A percentile compares a stretch with the other conserved stretches of the same genome.
Conservation (phyloP, 1,140 invertebrate genomes). For the Aphelenchoides besseyi region DNA sequence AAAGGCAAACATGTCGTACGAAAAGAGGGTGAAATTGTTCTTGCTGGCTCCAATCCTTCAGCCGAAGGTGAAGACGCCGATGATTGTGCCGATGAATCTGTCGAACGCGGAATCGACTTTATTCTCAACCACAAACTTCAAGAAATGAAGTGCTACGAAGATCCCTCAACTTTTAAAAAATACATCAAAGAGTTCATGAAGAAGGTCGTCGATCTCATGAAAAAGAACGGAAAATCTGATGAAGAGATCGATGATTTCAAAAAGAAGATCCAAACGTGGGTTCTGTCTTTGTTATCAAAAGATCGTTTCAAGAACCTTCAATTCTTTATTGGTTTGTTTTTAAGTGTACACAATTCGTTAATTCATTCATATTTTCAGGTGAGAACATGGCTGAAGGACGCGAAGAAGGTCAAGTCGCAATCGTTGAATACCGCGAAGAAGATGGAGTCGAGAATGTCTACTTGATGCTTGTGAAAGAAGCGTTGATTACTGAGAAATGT, state of each 20-base stretch:
- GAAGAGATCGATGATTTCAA: conserved; percentile 89
- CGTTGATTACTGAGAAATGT: conserved; percentile 17
- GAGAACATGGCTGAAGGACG: conserved; percentile 80
- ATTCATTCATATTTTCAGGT: conserved; percentile 66
- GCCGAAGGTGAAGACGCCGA: conserved; percentile 76
- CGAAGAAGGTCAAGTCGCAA: conserved; percentile 80
- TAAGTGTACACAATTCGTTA: conserved; percentile 12
- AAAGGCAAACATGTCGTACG: conserved; percentile 79
- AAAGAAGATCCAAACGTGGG: conserved; percentile 81
- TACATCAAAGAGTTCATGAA: conserved; percentile 97
- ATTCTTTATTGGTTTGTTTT: conserved; percentile 75
- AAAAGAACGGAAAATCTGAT: conserved; percentile 80
- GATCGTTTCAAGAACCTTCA: conserved; percentile 80
- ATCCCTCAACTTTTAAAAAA: conserved; percentile 73
- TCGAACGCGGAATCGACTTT: conserved; percentile 76
- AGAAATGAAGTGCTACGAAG: conserved; percentile 73
- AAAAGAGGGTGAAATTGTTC: conserved; percentile 74
- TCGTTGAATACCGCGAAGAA: conserved; percentile 84
- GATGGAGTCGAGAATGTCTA: conserved; percentile 79
- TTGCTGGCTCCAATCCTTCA: conserved; percentile 85
- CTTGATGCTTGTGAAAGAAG: conserved; percentile 83
- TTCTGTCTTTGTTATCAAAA: conserved; percentile 55
- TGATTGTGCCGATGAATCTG: conserved; percentile 75
- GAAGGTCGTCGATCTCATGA: conserved; percentile 65
- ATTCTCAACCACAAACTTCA: conserved; percentile 83